Evolutionary conservation across 2,888 invertebrate species (phyloP).

Genomic region (Amaurobius ferox): DNA sequence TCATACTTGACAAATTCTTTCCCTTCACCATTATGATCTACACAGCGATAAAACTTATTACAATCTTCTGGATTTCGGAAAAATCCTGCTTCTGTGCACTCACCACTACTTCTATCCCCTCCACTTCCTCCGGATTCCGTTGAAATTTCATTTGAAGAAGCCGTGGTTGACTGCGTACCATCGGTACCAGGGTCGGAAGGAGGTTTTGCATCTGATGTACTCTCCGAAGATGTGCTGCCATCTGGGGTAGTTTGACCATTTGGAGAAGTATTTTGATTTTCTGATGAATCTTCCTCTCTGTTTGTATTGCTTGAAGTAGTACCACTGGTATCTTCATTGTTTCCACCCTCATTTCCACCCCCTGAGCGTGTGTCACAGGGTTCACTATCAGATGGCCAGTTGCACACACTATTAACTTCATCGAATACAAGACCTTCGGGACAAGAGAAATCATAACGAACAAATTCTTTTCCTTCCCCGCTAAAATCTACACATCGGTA

Average conservation of each 20-base stretch:
- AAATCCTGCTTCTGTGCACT: conserved; percentile 72
- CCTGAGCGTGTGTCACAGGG: conserved; percentile 81
- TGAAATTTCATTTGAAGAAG: conserved; percentile 3
- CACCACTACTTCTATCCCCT: not conserved
- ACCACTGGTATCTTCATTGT: not conserved
- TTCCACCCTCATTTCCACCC: not conserved
- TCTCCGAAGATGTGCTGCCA: not conserved
- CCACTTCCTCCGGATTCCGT: not conserved
- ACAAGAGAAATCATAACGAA: conserved; percentile 89
- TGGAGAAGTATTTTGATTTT: conserved; percentile 7
- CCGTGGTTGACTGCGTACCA: not conserved
- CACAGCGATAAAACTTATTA: conserved; percentile 86
- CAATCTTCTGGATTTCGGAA: conserved; percentile 72
- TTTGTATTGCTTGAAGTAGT: not conserved
- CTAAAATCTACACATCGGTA: conserved; percentile 89
- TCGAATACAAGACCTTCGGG: conserved; percentile 88
- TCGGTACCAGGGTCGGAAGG: not conserved
- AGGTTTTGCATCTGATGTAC: not conserved
- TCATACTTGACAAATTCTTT: conserved; percentile 86
- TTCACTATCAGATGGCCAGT: conserved; percentile 86
- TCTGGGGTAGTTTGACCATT: not conserved
- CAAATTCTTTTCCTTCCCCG: conserved; percentile 85
- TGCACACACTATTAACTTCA: conserved; percentile 80
- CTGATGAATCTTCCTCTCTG: not conserved
- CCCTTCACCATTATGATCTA: conserved; percentile 88